Conservation (phyloP, 2,888 invertebrate genomes). For the Clepsis dumicolana region DNA sequence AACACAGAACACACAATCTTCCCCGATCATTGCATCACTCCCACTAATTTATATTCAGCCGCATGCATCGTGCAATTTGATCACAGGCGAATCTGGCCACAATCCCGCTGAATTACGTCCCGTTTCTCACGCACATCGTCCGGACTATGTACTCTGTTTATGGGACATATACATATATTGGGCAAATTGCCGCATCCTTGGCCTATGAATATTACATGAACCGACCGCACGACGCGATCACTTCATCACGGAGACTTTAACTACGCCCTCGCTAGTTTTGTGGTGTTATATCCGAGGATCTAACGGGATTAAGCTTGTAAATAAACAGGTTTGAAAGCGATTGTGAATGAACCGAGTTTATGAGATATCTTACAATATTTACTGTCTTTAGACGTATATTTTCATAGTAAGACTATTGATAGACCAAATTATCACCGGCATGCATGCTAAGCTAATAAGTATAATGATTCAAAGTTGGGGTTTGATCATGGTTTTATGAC, state of each 20-base stretch:
- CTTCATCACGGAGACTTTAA: conserved; percentile 67
- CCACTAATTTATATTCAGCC: conserved; percentile 29
- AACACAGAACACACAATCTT: conserved; percentile 15
- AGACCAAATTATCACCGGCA: background rate
- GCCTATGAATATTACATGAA: conserved; percentile 78
- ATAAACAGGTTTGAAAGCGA: conserved; percentile 27
- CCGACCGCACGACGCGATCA: conserved; percentile 64
- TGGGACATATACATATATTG: conserved; percentile 61
- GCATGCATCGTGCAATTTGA: conserved; percentile 28
- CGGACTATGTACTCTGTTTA: conserved; percentile 55
- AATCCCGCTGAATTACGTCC: conserved; percentile 40
- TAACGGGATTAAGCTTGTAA: conserved; percentile 23
- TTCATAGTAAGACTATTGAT: background rate
- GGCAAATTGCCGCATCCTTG: conserved; percentile 73
- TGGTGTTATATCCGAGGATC: conserved; percentile 30
- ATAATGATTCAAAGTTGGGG: no score
- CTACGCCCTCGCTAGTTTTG: conserved; percentile 52
- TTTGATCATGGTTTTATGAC: no score
- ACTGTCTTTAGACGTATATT: no score
- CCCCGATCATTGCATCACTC: conserved; percentile 6
- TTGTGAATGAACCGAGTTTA: background rate
- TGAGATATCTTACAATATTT: background rate
- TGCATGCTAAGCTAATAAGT: no score
- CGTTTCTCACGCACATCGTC: conserved; percentile 36
- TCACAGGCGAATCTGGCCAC: conserved; percentile 32